Conservation (phyloP, 1,140 invertebrate genomes). For the Metaphire vulgaris region DNA sequence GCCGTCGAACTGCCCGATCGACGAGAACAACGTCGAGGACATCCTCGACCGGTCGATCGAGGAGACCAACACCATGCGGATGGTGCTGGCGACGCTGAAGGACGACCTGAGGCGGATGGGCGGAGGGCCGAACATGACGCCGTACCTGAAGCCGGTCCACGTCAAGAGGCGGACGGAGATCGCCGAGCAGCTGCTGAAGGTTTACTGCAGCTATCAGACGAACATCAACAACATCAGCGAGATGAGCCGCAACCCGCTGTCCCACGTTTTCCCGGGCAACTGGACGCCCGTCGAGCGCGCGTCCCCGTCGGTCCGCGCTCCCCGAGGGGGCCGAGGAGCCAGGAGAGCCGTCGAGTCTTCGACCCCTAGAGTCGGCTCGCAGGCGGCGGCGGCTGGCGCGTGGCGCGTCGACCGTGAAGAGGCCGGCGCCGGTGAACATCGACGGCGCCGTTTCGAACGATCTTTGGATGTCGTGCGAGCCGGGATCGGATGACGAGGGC, state of each 20-base stretch:
- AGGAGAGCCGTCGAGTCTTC: neutral
- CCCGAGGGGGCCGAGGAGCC: slow-evolving; percentile 11
- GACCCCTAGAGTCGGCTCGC: neutral
- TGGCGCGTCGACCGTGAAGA: no score
- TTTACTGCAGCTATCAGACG: slow-evolving; percentile 7
- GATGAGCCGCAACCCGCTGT: neutral
- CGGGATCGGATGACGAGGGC: slow-evolving; percentile 10
- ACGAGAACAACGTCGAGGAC: slow-evolving; percentile 10
- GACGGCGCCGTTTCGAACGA: slow-evolving; percentile 8
- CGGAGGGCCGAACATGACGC: slow-evolving; percentile 2
- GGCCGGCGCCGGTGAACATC: no score
- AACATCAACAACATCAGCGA: slow-evolving; percentile 10
- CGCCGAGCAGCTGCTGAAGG: slow-evolving; percentile 5
- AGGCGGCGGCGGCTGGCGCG: no score
- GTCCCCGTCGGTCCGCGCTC: neutral
- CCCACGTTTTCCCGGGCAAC: no score
- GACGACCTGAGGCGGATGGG: slow-evolving; percentile 7
- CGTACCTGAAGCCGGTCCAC: neutral
- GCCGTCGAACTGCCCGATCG: slow-evolving; percentile 12
- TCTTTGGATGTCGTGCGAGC: slow-evolving; percentile 15
- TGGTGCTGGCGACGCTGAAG: slow-evolving; percentile 5
- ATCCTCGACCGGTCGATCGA: slow-evolving; percentile 3
- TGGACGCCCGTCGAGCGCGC: no score
- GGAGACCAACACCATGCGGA: neutral
- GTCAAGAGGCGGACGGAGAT: slow-evolving; percentile 13